Evolutionary conservation across 2,888 invertebrate species (phyloP).

Genomic region (Acleris cristana): DNA sequence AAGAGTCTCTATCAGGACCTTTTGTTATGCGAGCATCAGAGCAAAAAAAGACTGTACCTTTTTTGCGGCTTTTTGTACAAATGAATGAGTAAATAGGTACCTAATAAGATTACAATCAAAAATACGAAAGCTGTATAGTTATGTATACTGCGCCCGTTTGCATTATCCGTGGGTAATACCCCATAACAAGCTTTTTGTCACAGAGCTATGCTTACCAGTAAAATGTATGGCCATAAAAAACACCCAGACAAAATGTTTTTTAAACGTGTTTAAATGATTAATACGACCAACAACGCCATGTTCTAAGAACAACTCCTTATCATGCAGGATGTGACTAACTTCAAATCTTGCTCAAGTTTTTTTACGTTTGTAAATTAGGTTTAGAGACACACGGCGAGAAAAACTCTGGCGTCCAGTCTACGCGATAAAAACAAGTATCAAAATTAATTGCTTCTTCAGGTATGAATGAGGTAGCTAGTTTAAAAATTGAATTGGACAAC

Average conservation of each 20-base stretch:
- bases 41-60: too few relatives aligned
- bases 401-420: conserved; percentile 20
- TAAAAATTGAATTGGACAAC: too few relatives aligned
- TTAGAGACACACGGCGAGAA: conserved; percentile 7
- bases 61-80: too few relatives aligned
- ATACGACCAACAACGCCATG: conserved; percentile 13
- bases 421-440: conserved; percentile 18
- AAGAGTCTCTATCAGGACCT: too few relatives aligned
- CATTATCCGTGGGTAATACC: too few relatives aligned
- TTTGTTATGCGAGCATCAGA: too few relatives aligned
- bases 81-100: too few relatives aligned
- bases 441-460: conserved; percentile 21
- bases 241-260: conserved; percentile 17
- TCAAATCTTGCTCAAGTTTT: conserved; percentile 29
- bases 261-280: conserved; percentile 23
- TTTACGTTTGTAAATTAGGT: conserved; percentile 18
- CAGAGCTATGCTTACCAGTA: conserved; percentile 12
- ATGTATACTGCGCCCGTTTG: too few relatives aligned
- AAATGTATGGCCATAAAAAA: conserved; percentile 22
- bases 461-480: conserved; percentile 2
- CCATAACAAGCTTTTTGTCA: too few relatives aligned
- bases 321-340: conserved; percentile 47
- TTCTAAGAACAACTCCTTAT: conserved; percentile 59
- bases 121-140: too few relatives aligned
- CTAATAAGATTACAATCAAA: too few relatives aligned